Evolutionary conservation across 1,140 invertebrate genomes (phyloP), one percentile per base, ranked within the genome.

Genomic region (Lepidostoma basale): DNA sequence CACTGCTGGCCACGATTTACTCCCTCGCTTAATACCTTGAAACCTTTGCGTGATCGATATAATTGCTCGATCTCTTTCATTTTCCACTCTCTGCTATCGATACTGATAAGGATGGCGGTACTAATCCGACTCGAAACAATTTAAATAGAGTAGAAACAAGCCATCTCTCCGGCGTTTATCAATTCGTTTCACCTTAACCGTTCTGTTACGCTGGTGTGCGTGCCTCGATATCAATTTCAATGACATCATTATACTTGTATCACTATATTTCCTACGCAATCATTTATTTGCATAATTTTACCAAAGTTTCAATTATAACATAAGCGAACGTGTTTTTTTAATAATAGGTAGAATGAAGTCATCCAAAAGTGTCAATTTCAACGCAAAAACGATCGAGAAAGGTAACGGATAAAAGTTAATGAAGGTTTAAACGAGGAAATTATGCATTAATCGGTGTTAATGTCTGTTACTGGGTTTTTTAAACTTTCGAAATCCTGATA

Each of bases 151-250:
- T n/a, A n/a, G n/a, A n/a, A n/a, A n/a, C n/a, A n/a, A 20, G 28
- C 22, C 28, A 56, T 56, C 36, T 28, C 52, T 33, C 22, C 30
- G 10, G 52, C 52, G 18, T 18, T 56, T 56, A 36, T 56, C 28
- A 56, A 56, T 56, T 56, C 36, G 52, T 56, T 56, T 56, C 52
- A 56, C 52, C n/a, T 56, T 56, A 56, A 56, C 52, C n/a, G n/a
- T n/a, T 56, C 28, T 4, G 6, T 22, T 14, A 14, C 52, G 52
- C 20, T 8, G 18, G 52, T 56, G n/a, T 23, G 52, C 36, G 52
- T 56, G 30, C 10, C 52, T 49, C n/a, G 52, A 20, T 56, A 33
- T 23, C 52, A 56, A 56, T 56, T 56, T 36, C 52, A 20, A 39
- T 56, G 52, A 56, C 28, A 56, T 30, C 33, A n/a, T n/a, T n/a